Evolutionary conservation across 2,888 invertebrate species (phyloP), one percentile per base, ranked within the genome.

Genomic region (Diadegma fenestrale): DNA sequence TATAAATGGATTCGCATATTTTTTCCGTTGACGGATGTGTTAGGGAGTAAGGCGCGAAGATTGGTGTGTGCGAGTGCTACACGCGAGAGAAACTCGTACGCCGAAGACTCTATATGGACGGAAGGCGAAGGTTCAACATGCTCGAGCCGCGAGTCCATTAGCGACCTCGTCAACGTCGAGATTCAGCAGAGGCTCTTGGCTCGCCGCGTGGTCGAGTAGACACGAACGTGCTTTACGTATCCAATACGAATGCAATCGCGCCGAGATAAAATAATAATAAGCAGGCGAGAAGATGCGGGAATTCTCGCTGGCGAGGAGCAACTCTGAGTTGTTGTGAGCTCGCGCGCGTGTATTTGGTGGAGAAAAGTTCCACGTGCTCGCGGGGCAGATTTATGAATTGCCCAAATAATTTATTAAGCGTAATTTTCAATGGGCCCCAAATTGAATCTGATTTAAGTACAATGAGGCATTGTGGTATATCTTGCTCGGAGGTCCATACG

Each of bases 391-490:
- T 94, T 93, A 94, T 94, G 93, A 94, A 94, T 94, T 93, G 92
- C 92, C 93, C 91, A 93, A 93, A 94, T 93, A 93, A 93, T 94
- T 93, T 94, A 94, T 94, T 93, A 93, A 93, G 92, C 92, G 92
- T 94, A 94, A 94, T 94, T 93, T 93, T 93, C 93, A 93, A 94
- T 93, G 93, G 93, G 93, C 84, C 90, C 93, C 93, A 94, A 94
- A 94, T 94, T 94, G 93, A 94, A 94, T 94, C 93, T 94, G 94
- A 94, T 94, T 94, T 93, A 94, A 94, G 92, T 91, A 94, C 93
- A 94, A 94, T 93, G 90, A 90, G 80, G 89, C 90, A 93, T 93
- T 94, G 93, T 93, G 90, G 87, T 54, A 77, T 81, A 81, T 84
- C 79, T 73, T 76, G 82, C 80, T 72, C 61, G 79, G 82, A 83